Evolutionary conservation across 2,888 invertebrate species (phyloP), one percentile per base, ranked within the genome.

Genomic region (Andrena minutula): DNA sequence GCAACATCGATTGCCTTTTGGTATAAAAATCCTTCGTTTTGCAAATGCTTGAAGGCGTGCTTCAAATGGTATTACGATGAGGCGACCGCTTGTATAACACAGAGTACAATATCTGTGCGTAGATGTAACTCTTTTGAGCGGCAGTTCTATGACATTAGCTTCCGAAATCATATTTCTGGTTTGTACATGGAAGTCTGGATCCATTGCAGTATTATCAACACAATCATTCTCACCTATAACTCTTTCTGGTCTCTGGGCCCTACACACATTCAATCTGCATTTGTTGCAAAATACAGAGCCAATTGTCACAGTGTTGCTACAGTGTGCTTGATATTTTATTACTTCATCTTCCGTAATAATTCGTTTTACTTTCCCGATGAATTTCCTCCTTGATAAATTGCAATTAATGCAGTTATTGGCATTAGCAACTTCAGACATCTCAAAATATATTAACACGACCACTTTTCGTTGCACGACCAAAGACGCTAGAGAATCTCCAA

Each of bases 171-270:
- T 28, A 6, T 23, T 58, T 26, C 28, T 58, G 12, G 2, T 7
- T n/a, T 30, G 5, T 16, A n/a, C 16, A n/a, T 61, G 30, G 8
- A 30, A 61, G 30, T 61, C n/a, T n/a, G 30, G 30, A 7, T 72
- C n/a, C 10, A 86, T 77, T 58, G 58, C 12, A 58, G n/a, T 49
- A 49, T 49, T 7, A n/a, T 16, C 49, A 49, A n/a, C n/a, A 49
- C 35, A 10, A 35, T 49, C 49, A 49, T n/a, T 49, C 16, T 49
- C n/a, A 2, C 5, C n/a, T 16, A n/a, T n/a, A 49, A n/a, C n/a
- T 49, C 2, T n/a, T n/a, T 16, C n/a, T n/a, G n/a, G 16, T 0
- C n/a, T 6, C n/a, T 49, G 49, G 0, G 16, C n/a, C 7, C n/a
- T 49, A n/a, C 2, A 49, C 16, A 49, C n/a, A 49, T 16, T n/a